A percentile compares a stretch with the other conserved stretches of the same genome.
These are phyloP conservation scores for Clepsis dumicolana DNA, from an alignment of 2,888 invertebrate genomes.

Conservation along the genomic window DNA sequence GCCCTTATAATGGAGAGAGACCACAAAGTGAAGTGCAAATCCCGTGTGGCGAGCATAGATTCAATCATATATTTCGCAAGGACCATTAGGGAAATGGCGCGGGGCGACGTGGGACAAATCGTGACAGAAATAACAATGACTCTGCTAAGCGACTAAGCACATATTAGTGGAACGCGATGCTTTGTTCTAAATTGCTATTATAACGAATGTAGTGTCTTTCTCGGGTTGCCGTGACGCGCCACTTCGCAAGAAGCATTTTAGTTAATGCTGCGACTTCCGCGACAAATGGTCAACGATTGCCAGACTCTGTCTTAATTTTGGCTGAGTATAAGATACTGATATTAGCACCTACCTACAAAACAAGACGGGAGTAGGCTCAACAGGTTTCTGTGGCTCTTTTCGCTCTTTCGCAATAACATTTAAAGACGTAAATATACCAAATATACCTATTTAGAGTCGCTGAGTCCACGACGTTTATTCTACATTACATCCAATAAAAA, in stretches of 20 bases:
- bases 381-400: too few species aligned
- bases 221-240: slow-evolving; percentile 40
- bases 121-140: slow-evolving; percentile 61
- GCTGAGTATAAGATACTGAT: not conserved
- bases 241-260: slow-evolving; percentile 51
- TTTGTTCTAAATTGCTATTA: slow-evolving; percentile 60
- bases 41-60: slow-evolving; percentile 48
- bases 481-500: too few species aligned
- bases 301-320: slow-evolving; percentile 1
- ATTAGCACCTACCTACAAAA: not conserved
- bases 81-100: slow-evolving; percentile 59
- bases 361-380: too few species aligned
- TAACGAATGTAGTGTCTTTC: slow-evolving; percentile 55
- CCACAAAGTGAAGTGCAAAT: slow-evolving; percentile 47
- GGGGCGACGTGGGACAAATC: slow-evolving; percentile 57
- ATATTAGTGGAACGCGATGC: slow-evolving; percentile 54
- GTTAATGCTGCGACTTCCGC: slow-evolving; percentile 52
- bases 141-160: slow-evolving; percentile 52
- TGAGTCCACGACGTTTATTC: too few species aligned
- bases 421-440: too few species aligned
- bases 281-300: slow-evolving; percentile 51
- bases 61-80: slow-evolving; percentile 56
- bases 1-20: slow-evolving; percentile 29
- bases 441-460: too few species aligned
- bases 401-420: too few species aligned